Percentiles rank a stretch among this genome's conserved stretches.
Conservation (phyloP, 1,140 invertebrate genomes). For the Drosophila subobscura region DNA sequence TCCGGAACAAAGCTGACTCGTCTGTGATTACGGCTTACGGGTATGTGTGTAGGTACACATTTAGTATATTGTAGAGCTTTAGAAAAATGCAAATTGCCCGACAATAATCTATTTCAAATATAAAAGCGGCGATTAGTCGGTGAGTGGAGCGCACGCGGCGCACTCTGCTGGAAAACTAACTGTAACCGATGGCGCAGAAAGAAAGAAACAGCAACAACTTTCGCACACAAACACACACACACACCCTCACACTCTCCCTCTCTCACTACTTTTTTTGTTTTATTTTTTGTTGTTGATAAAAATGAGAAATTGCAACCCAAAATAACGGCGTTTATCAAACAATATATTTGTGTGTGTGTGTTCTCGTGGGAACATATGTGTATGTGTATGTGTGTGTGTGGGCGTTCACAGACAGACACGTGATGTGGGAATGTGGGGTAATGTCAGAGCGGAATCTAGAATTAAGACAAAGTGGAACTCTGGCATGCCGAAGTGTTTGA, state of each 20-base stretch:
- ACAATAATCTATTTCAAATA: conserved; percentile 38
- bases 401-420: conserved; percentile 33
- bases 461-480: background rate
- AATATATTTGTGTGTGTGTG: background rate
- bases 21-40: conserved; percentile 10
- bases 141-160: conserved; percentile 60
- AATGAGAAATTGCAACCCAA: conserved; percentile 60
- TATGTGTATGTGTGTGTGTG: conserved; percentile 13
- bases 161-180: conserved; percentile 69
- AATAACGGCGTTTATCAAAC: conserved; percentile 60
- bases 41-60: too few species aligned
- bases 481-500: conserved; percentile 18
- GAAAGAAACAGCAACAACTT: conserved; percentile 20
- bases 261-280: conserved; percentile 8
- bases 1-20: background rate
- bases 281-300: conserved; percentile 58
- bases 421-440: conserved; percentile 37
- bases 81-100: conserved; percentile 19
- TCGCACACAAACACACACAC: conserved; percentile 1
- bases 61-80: conserved; percentile 10
- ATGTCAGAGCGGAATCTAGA: conserved; percentile 29
- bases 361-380: background rate
- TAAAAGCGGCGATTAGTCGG: conserved; percentile 40
- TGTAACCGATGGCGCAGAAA: conserved; percentile 45
- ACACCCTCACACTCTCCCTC: conserved; percentile 11